Base-by-base conservation (phyloP, 2,113 vertebrate species). In the Sylvia atricapilla region DNA sequence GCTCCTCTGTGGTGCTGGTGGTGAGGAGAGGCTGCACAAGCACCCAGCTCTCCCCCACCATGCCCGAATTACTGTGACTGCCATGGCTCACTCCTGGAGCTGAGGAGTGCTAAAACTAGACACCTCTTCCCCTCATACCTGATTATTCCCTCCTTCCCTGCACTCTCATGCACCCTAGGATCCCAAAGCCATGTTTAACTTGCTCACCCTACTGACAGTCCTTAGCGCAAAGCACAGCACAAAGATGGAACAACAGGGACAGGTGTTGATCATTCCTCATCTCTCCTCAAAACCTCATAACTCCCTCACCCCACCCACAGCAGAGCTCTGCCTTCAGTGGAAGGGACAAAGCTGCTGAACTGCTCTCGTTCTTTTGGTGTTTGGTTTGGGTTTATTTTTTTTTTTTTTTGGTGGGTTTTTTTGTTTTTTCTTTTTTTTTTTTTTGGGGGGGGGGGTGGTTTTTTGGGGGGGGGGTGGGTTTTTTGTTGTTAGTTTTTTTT, bases 21-120 rank as follows among this genome's bases (percentile, higher is more conserved):
- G 24, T 30, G 25, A 56, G 35, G 15, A 44, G 27, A 73, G 39
- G 47, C 18, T 73, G 68, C 21, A 37, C 33, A 84, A 4, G 7
- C 1, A 3, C 39, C 15, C 66, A 39, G 25, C 7, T 79, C 25
- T 55, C 44, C 43, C 25, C 11, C 15, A n/a, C 8, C 18, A 4
- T 1, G 0, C 11, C 66, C 30, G 13, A 28, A 13, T 14, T 24
- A 1, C 0, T 23, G 18, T 35, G 43, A 8, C 10, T 75, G 41
- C 37, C 7, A 1, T 4, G 21, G 33, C 16, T 41, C 52, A 2
- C 12, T 75, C 28, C 30, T 17, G 60, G 24, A 22, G 13, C 7
- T 8, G n/a, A 31, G 1, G 7, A 8, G 7, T 9, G 15, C 22
- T 55, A 31, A 66, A 60, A 22, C 7, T 0, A 6, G 31, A 25